Base-by-base conservation (phyloP, 2,888 invertebrate genomes). In the Xylocampa areola region DNA sequence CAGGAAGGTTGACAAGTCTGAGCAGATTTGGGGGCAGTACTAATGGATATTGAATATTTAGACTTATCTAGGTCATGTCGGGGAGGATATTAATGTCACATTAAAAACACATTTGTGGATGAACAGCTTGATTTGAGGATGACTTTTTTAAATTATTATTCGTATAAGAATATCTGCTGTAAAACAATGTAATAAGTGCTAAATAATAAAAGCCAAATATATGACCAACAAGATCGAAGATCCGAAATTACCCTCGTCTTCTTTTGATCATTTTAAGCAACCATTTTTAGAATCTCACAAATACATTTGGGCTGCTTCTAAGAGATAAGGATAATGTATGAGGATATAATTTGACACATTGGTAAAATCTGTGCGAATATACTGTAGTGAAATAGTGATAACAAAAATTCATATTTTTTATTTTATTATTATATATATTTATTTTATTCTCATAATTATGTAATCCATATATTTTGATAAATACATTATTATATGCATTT, bases 31-130 rank as follows among this genome's bases (percentile, higher is more conserved):
- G 39, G 14, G 14, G 17, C 5, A 67, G 3, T 33, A 48, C 69
- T 68, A 53, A 62, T 53, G 39, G 54, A 49, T 68, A 36, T 62
- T 17, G 17, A 65, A 62, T 65, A 40, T 62, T 49, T 35, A 16
- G n/a, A 52, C 36, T 40, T 53, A 62, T 62, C 8, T 53, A 53
- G 39, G 48, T 62, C 40, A 48, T 27, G 30, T 45, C 19, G n/a
- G 2, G 8, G 8, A 6, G 32, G 23, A 32, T 29, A 62, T 45
- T 68, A 52, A 40, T 44, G 44, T 44, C 30, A 17, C 33, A 58
- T 39, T 58, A 41, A 41, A 6, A 16, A 43, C 11, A 49, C 5
- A 44, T 43, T 44, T 30, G 10, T 44, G 17, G n/a, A 36, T 16
- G 35, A 23, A 37, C 35, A 13, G 23, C 35, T n/a, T n/a, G n/a